Evolutionary conservation across 1,140 invertebrate genomes (phyloP), one percentile per base, ranked within the genome.

Genomic region (Ridgeia piscesae): DNA sequence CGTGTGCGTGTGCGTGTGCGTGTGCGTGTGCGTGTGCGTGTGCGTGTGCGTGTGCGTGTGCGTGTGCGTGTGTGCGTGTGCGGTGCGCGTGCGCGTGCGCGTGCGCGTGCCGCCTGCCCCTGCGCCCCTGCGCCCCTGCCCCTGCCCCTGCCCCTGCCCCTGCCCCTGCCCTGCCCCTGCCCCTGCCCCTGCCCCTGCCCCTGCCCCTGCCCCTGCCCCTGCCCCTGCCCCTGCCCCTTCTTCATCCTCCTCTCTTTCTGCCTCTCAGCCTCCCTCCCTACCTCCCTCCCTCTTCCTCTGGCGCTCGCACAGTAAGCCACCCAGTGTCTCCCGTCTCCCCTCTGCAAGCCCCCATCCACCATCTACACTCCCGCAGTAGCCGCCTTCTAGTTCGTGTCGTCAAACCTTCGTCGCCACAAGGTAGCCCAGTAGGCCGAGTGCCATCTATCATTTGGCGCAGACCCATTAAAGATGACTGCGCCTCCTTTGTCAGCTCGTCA

Each of bases 181-280:
- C 89, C 89, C 35, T 92, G 89, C 42, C 58, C 58, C 42, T 35
- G 58, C 91, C 88, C 35, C 89, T 92, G 34, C 88, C 89, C 35
- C 48, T 48, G 33, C 33, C 50, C 88, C 89, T 89, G 8, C 58
- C 91, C 42, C 89, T 88, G 42, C 34, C 42, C 33, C 33, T n/a
- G 27, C 27, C 58, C 27, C 27, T 77, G 8, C 27, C 17, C 27
- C 77, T 31, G 21, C 48, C 89, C 89, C 58, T 34, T 91, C 33
- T 58, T 91, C n/a, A n/a, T n/a, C 48, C 33, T 14, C 42, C 58
- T 35, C 11, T 35, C 35, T 88, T 58, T 31, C 35, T 92, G 91
- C 91, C 35, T 91, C 89, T 58, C 89, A 91, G 34, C 33, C 93
- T 35, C 35, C 89, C 89, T 89, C 11, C 42, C 91, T 91, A 50